Evolutionary conservation across 2,113 vertebrate genomes (phyloP).

Genomic region (Numida meleagris): DNA sequence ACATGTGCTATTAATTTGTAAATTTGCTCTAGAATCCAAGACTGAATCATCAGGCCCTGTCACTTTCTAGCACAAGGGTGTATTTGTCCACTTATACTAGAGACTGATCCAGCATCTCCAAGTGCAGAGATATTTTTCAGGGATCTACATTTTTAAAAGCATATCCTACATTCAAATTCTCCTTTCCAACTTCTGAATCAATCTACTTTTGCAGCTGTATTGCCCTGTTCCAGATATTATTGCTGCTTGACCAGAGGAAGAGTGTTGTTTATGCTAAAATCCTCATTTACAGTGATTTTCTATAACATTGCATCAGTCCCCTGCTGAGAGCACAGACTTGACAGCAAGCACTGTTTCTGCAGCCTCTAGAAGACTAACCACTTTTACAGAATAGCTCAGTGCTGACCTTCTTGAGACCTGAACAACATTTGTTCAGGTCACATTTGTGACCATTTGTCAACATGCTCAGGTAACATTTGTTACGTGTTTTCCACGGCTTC

Average conservation of each 20-base stretch:
- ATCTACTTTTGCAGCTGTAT: constrained; percentile 38
- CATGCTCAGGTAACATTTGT: too few relatives aligned
- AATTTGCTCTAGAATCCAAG: background rate
- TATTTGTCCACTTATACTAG: background rate
- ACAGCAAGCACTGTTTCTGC: background rate
- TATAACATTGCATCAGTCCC: background rate
- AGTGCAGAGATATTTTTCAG: constrained; percentile 50
- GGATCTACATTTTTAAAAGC: constrained; percentile 41
- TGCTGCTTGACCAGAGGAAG: constrained; percentile 8
- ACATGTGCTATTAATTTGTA: constrained; percentile 30
- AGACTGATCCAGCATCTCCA: background rate
- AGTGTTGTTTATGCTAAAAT: background rate
- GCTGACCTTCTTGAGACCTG: background rate
- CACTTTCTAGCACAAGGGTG: background rate
- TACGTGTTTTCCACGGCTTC: background rate
- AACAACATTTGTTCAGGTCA: too few relatives aligned
- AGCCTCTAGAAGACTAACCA: constrained; percentile 11
- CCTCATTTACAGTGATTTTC: constrained; percentile 20
- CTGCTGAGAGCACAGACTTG: background rate
- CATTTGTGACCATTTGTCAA: too few relatives aligned
- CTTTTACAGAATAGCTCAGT: background rate
- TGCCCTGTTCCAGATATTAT: background rate
- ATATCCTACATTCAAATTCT: constrained; percentile 8
- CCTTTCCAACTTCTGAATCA: constrained; percentile 29
- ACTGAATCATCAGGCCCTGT: background rate